Evolutionary conservation across 2,888 invertebrate species (phyloP).

Genomic region (Gerris lacustris): DNA sequence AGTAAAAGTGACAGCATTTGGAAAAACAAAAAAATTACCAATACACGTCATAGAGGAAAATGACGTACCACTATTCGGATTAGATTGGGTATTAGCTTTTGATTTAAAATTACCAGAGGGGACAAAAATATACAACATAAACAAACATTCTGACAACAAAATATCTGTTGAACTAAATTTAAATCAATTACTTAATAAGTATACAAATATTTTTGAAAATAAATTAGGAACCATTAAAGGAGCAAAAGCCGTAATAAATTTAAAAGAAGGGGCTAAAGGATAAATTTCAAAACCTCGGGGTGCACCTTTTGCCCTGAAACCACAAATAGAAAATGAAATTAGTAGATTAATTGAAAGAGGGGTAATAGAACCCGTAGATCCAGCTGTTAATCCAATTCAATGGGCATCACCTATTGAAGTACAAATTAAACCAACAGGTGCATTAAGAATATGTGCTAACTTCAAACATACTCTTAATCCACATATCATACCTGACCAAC

Average conservation of each 20-base stretch:
- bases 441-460: conserved; percentile 11
- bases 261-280: conserved; percentile 1
- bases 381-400: background rate
- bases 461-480: conserved; percentile 12
- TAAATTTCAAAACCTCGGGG: conserved; percentile 7
- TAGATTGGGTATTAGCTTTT: conserved; percentile 9
- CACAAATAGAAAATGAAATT: conserved; percentile 12
- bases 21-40: background rate
- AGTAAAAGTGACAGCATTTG: background rate
- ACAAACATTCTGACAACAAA: background rate
- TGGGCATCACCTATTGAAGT: conserved; percentile 15
- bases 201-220: background rate
- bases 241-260: background rate
- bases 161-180: background rate
- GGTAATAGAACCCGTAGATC: conserved; percentile 10
- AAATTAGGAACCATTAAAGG: background rate
- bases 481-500: conserved; percentile 2
- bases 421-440: conserved; percentile 7
- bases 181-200: background rate
- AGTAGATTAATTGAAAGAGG: conserved; percentile 2
- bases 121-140: background rate
- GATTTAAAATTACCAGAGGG: conserved; percentile 6
- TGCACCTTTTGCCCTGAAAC: conserved; percentile 11
- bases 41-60: background rate
- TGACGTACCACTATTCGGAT: background rate